A percentile compares a stretch with the other conserved stretches of the same genome.
These are phyloP conservation scores for Nemotelus nigrinus DNA, from an alignment of 2,888 invertebrate genomes.

Conservation along the genomic window DNA sequence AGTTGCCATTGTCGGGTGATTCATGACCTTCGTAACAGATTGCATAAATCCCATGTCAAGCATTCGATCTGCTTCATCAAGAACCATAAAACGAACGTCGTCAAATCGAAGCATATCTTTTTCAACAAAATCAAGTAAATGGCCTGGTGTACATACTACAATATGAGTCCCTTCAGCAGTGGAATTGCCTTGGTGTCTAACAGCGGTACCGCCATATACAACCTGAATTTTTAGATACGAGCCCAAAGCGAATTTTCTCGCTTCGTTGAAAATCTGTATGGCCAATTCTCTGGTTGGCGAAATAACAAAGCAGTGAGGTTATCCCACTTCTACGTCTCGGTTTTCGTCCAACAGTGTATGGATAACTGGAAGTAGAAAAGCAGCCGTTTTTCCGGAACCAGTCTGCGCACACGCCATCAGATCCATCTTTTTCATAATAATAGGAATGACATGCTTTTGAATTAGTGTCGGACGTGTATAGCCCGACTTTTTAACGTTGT, in stretches of 20 bases:
- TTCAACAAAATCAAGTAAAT: conserved; percentile 94
- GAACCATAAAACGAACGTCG: conserved; percentile 85
- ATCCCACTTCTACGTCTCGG: conserved; percentile 67
- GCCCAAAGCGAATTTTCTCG: conserved; percentile 80
- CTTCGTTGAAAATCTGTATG: conserved; percentile 74
- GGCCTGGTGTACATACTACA: conserved; percentile 97
- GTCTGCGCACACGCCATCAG: conserved; percentile 98
- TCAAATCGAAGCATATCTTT: conserved; percentile 91
- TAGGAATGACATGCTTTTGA: conserved; percentile 90
- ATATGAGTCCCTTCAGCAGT: conserved; percentile 87
- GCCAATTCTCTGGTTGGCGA: conserved; percentile 93
- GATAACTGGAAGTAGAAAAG: conserved; percentile 91
- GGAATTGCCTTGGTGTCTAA: conserved; percentile 75
- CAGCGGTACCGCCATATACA: conserved; percentile 88
- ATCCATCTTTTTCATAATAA: conserved; percentile 82
- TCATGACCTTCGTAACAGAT: conserved; percentile 86
- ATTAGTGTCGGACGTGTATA: conserved; percentile 92
- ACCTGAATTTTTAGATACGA: conserved; percentile 79
- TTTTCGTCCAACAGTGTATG: conserved; percentile 72
- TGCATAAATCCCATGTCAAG: conserved; percentile 99
- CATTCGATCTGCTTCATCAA: conserved; percentile 99
- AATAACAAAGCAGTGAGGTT: conserved; percentile 86
- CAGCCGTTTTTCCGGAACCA: conserved; percentile 98
- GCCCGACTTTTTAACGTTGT: conserved; percentile 81
- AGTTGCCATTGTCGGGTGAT: conserved; percentile 84